Evolutionary conservation across 1,140 invertebrate species (phyloP).

Genomic region (Rhopalosiphum padi): DNA sequence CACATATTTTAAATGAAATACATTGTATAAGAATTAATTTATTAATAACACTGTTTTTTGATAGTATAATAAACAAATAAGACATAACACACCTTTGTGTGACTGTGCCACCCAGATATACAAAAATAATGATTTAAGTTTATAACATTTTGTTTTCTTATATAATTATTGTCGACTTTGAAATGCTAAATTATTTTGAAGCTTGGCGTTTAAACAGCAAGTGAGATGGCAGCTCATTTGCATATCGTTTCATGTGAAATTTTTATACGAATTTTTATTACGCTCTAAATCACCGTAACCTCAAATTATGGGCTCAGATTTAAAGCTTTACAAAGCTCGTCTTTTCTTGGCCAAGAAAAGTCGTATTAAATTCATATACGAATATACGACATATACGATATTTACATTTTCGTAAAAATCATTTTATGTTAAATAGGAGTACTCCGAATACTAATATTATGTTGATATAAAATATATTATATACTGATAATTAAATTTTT

Average conservation of each 20-base stretch:
- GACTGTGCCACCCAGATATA: not conserved
- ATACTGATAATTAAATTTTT: not conserved
- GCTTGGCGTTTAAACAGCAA: not conserved
- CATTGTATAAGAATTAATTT: too few relatives aligned
- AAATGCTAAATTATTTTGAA: not conserved
- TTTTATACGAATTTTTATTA: not conserved
- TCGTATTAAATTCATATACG: not conserved
- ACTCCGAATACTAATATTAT: not conserved
- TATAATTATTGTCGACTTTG: not conserved
- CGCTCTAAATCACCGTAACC: constrained; percentile 6
- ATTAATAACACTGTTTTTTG: not conserved
- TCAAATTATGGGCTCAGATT: not conserved
- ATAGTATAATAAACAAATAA: not conserved
- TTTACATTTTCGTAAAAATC: not conserved
- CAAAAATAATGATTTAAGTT: not conserved
- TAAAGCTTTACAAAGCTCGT: not conserved
- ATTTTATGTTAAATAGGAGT: not conserved
- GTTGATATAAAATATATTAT: not conserved
- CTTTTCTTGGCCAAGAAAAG: not conserved
- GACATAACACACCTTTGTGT: too few relatives aligned
- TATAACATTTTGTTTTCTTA: not conserved
- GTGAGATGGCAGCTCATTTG: not conserved
- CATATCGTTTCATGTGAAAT: not conserved
- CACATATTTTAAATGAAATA: not conserved
- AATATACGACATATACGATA: not conserved